Evolutionary conservation across 2,113 vertebrate genomes (phyloP).

Genomic region (Ivindomyrus marchei): DNA sequence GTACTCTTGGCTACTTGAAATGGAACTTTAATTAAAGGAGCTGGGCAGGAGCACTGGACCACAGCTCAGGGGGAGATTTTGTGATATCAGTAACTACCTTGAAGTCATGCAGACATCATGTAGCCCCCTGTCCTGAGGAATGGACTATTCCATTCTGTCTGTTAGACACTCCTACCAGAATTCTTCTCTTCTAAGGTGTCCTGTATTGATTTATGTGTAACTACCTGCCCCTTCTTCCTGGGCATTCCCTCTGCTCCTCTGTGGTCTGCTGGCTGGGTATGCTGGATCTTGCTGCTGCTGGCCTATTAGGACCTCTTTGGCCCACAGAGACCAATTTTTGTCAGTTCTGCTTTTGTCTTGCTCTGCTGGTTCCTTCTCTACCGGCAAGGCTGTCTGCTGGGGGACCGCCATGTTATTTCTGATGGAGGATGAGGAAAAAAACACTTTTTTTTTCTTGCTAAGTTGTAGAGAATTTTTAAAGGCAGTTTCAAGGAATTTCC

Average conservation of each 20-base stretch:
- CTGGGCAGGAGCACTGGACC: not conserved
- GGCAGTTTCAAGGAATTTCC: not conserved
- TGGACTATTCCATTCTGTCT: not conserved
- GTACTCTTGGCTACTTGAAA: not conserved
- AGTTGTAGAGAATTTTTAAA: not conserved
- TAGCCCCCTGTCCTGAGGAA: not conserved
- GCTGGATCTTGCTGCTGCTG: slow-evolving; percentile 18
- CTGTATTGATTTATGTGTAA: slow-evolving; percentile 23
- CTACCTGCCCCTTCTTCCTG: slow-evolving; percentile 8
- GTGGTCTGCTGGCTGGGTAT: slow-evolving; percentile 22
- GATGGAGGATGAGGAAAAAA: not conserved
- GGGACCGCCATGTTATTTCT: slow-evolving; percentile 22
- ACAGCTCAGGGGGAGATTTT: not conserved
- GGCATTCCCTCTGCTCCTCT: slow-evolving; percentile 15
- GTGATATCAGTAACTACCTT: not conserved
- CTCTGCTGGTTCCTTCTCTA: slow-evolving; percentile 19
- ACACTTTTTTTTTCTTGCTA: not conserved
- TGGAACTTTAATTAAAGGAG: not conserved
- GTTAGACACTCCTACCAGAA: not conserved
- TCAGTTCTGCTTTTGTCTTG: slow-evolving; percentile 9
- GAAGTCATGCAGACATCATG: not conserved
- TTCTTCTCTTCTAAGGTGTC: not conserved
- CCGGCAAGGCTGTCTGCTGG: not conserved
- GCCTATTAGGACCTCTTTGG: slow-evolving; percentile 26
- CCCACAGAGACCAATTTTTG: slow-evolving; percentile 35